Evolutionary conservation across 2,113 vertebrate genomes (phyloP).

Genomic region (Phrynocephalus versicolor): DNA sequence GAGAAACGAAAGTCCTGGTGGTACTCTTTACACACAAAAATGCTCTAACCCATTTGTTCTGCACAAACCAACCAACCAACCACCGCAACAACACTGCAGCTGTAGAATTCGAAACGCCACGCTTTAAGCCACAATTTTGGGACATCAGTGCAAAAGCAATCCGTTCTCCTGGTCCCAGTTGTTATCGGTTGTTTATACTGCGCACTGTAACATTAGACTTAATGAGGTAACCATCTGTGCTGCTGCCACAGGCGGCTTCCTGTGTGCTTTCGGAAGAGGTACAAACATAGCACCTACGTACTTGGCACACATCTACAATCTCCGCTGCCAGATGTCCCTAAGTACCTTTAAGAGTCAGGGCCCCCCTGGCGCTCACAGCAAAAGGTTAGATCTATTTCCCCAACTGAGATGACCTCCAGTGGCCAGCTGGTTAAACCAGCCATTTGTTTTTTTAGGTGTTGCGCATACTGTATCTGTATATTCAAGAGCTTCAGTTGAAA

Average conservation of each 20-base stretch:
- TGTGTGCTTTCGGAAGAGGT: neutral
- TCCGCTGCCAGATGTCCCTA: neutral
- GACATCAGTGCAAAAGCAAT: too few relatives aligned
- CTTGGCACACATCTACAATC: neutral
- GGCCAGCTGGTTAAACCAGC: neutral
- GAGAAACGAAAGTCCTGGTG: neutral
- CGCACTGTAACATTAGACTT: neutral
- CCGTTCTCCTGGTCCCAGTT: too few relatives aligned
- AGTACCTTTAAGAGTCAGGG: neutral
- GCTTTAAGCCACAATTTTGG: too few relatives aligned
- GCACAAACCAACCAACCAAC: too few relatives aligned
- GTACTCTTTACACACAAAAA: neutral
- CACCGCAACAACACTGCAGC: too few relatives aligned
- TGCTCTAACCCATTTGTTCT: too few relatives aligned
- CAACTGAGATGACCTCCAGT: conserved; percentile 2
- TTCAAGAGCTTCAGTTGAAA: neutral
- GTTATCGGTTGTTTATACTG: too few relatives aligned
- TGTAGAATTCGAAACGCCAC: too few relatives aligned
- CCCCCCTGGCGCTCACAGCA: too few relatives aligned
- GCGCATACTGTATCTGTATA: neutral
- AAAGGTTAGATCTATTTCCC: neutral
- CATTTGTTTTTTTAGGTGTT: neutral
- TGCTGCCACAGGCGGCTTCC: neutral
- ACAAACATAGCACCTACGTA: neutral
- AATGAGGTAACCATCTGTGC: neutral